Evolutionary conservation across 2,113 vertebrate species (phyloP), one percentile per base, ranked within the genome.

Genomic region (Romanogobio albipinnatus): DNA sequence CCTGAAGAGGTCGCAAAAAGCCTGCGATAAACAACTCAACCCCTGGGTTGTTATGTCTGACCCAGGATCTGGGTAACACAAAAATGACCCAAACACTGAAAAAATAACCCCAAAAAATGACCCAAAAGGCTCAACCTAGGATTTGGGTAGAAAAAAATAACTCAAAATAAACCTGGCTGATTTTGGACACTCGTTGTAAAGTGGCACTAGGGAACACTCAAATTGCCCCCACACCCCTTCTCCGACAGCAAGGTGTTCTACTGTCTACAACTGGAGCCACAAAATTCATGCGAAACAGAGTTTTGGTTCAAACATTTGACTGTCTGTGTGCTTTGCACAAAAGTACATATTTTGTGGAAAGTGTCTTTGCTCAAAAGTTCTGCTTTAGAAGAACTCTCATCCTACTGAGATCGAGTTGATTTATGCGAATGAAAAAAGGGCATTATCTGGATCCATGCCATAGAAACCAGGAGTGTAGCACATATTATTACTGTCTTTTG

Each of bases 101-200:
- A 33, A 33, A 33, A 33, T 2, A 33, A 33, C n/a, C n/a, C n/a
- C n/a, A n/a, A n/a, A n/a, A n/a, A n/a, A n/a, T n/a, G n/a, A n/a
- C n/a, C n/a, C n/a, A n/a, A n/a, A n/a, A n/a, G n/a, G n/a, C n/a
- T n/a, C n/a, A n/a, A n/a, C n/a, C 29, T 2, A 29, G 29, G 29
- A 29, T 29, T 29, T 29, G 29, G 29, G 29, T 33, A 33, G 33
- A 33, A 33, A 33, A 33, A 33, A 33, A 33, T 33, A 33, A 33
- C 33, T 3, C 29, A 29, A 29, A 2, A 29, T 29, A 92, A 91
- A 91, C 89, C 87, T 86, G 90, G 1, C 29, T 24, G 74, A 45
- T 91, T 90, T 86, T 88, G 80, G 56, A 11, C 56, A 45, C 56
- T 79, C n/a, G 2, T n/a, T 0, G 10, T 43, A 62, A 79, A 45